phyloP scores from a whole-genome alignment of 2,888 invertebrate genomes.

The Spodoptera littoralis region DNA sequence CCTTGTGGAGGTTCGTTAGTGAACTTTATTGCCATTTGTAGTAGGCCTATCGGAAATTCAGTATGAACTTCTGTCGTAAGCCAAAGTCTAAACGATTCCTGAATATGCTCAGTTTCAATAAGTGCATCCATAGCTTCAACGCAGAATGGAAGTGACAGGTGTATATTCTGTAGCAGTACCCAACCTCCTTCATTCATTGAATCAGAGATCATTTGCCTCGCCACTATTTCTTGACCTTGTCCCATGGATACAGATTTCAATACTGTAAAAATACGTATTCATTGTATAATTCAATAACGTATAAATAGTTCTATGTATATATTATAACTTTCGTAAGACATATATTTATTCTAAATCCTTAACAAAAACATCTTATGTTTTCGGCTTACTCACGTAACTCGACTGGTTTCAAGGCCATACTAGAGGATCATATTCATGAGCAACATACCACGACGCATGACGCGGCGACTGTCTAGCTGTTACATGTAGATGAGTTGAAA shows the following conservation, averaged over 20 bases:
- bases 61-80: conserved; percentile 98
- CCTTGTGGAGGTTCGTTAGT: conserved; percentile 99
- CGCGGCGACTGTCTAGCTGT: no score
- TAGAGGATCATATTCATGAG: no score
- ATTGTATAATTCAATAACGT: conserved; percentile 88
- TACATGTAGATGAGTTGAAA: no score
- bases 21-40: conserved; percentile 98
- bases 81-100: conserved; percentile 96
- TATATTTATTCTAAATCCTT: no score
- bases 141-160: conserved; percentile 97
- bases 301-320: conserved; percentile 40
- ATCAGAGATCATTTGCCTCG: conserved; percentile 94
- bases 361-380: no score
- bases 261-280: conserved; percentile 78
- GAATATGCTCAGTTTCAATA: conserved; percentile 94
- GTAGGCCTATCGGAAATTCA: conserved; percentile 96
- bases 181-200: conserved; percentile 95
- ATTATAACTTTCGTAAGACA: no score
- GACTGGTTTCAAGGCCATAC: no score
- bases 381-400: no score
- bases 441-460: no score
- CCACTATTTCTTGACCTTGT: conserved; percentile 97
- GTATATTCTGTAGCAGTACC: conserved; percentile 98
- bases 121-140: conserved; percentile 97
- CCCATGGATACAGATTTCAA: conserved; percentile 98